A percentile compares a stretch with the other conserved stretches of the same genome.
phyloP scores from a whole-genome alignment of 2,888 invertebrate genomes.

The Bugulina stolonifera region DNA sequence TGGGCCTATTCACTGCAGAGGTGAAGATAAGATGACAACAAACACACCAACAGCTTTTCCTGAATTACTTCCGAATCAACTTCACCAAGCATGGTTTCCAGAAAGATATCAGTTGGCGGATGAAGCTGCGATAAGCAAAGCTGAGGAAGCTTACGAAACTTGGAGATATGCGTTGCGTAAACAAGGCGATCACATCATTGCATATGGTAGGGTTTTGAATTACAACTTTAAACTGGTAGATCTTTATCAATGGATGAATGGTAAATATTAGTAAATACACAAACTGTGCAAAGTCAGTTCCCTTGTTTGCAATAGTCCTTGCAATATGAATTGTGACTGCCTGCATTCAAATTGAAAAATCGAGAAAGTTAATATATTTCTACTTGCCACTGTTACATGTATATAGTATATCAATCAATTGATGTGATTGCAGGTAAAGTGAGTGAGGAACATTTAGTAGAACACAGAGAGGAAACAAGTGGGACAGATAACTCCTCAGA shows the following conservation, averaged over 20 bases:
- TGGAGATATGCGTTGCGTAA: background rate
- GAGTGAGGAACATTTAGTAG: background rate
- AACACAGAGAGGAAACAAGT: conserved; percentile 11
- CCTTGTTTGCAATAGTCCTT: too few species aligned
- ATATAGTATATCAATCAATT: too few species aligned
- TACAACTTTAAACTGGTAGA: too few species aligned
- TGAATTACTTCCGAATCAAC: background rate
- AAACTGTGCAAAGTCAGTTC: too few species aligned
- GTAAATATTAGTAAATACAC: too few species aligned
- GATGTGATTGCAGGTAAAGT: conserved; percentile 18
- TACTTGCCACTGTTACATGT: too few species aligned
- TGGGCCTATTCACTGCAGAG: too few species aligned
- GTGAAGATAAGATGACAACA: background rate
- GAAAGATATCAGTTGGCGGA: background rate
- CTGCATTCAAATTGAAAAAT: too few species aligned
- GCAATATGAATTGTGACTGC: too few species aligned
- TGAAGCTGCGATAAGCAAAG: conserved; percentile 4
- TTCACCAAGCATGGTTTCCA: conserved; percentile 9
- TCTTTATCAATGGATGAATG: too few species aligned
- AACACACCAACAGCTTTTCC: background rate
- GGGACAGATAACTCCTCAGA: conserved; percentile 16
- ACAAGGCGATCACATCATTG: background rate
- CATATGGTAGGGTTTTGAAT: background rate
- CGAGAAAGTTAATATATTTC: too few species aligned
- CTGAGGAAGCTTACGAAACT: conserved; percentile 14